phyloP scores from a whole-genome alignment of 1,140 invertebrate species.

The Drosophila ambigua region DNA sequence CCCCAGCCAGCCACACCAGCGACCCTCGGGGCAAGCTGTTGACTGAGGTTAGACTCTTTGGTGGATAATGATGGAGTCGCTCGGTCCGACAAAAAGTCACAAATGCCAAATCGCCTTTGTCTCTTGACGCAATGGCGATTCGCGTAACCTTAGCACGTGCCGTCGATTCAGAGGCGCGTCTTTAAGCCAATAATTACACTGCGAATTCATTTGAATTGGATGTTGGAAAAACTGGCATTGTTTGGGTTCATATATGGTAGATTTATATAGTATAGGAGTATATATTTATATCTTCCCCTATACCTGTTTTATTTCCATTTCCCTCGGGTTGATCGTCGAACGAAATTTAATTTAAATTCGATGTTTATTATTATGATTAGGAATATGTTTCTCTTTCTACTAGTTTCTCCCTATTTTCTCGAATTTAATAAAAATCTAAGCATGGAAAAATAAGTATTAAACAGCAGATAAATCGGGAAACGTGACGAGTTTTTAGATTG shows the following conservation, averaged over 20 bases:
- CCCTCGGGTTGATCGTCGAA: no score
- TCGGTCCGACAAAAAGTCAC: constrained; percentile 19
- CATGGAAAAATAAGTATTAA: no score
- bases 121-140: constrained; percentile 38
- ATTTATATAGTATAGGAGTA: constrained; percentile 35
- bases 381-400: no score
- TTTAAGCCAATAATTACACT: constrained; percentile 31
- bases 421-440: no score
- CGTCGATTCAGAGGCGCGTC: constrained; percentile 65
- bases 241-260: constrained; percentile 27
- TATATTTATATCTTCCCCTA: no score
- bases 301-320: no score
- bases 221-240: constrained; percentile 38
- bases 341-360: no score
- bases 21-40: constrained; percentile 60
- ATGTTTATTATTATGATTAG: no score
- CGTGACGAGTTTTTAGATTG: constrained; percentile 25
- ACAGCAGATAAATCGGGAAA: constrained; percentile 4
- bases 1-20: constrained; percentile 64
- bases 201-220: constrained; percentile 22
- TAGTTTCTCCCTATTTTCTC: no score
- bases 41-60: constrained; percentile 21
- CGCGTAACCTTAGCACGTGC: constrained; percentile 75
- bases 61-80: constrained; percentile 63
- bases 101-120: constrained; percentile 62